Evolutionary conservation across 2,888 invertebrate species (phyloP).

Genomic region (Loripinus fragilis): DNA sequence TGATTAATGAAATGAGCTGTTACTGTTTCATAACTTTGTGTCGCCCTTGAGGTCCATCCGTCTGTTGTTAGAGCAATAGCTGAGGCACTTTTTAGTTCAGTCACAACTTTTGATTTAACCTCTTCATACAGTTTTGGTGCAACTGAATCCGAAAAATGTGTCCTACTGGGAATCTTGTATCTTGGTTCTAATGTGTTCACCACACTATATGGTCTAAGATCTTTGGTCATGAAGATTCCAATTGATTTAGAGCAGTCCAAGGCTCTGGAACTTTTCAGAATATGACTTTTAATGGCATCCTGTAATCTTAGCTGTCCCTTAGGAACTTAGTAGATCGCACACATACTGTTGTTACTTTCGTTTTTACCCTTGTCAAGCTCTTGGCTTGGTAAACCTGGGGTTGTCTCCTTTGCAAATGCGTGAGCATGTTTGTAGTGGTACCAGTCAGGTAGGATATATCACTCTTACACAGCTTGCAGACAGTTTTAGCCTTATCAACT

Average conservation of each 20-base stretch:
- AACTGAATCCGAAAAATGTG: conserved; percentile 20
- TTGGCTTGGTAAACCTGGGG: no score
- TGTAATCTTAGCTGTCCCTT: no score
- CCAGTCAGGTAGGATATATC: no score
- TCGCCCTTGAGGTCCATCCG: conserved; percentile 52
- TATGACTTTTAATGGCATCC: no score
- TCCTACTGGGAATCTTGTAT: conserved; percentile 20
- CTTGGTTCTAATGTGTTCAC: conserved; percentile 23
- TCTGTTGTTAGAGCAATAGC: conserved; percentile 51
- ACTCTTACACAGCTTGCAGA: no score
- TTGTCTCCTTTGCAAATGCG: no score
- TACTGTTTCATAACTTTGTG: conserved; percentile 48
- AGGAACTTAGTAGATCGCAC: no score
- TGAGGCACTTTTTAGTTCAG: conserved; percentile 14
- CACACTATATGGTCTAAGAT: conserved; percentile 22
- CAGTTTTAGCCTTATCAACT: no score
- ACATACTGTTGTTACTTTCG: no score
- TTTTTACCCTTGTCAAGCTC: no score
- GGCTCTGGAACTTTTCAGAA: no score
- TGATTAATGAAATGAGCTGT: conserved; percentile 45
- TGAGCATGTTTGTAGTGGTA: no score
- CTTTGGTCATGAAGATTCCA: not conserved
- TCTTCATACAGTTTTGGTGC: conserved; percentile 13
- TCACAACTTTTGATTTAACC: conserved; percentile 13
- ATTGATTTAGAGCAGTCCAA: not conserved